Evolutionary conservation across 2,888 invertebrate genomes (phyloP).

Genomic region (Ellobium chinense): DNA sequence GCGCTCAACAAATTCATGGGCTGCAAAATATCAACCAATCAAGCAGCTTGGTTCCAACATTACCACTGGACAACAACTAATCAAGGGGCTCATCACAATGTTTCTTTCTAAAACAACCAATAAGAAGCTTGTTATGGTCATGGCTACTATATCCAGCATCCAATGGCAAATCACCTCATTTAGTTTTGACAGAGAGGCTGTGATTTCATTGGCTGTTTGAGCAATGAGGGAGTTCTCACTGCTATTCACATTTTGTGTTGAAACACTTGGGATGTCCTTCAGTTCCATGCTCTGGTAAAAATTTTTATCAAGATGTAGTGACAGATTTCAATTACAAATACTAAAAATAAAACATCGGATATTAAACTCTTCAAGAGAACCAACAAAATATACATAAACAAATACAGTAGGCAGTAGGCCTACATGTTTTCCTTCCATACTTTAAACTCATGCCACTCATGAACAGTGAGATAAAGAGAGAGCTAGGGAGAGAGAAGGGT

Average conservation of each 20-base stretch:
- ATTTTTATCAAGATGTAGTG: too few species aligned
- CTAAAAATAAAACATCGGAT: too few species aligned
- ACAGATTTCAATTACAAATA: too few species aligned
- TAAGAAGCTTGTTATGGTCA: background rate
- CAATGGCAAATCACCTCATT: conserved; percentile 54
- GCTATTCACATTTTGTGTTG: conserved; percentile 56
- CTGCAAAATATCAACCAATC: conserved; percentile 2
- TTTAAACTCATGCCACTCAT: too few species aligned
- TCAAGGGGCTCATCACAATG: conserved; percentile 1
- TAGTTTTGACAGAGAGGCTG: conserved; percentile 64
- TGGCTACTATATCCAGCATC: conserved; percentile 13
- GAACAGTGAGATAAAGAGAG: too few species aligned
- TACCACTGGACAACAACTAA: conserved; percentile 6
- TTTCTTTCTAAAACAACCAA: background rate
- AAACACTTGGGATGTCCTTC: conserved; percentile 58
- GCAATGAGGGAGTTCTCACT: conserved; percentile 62
- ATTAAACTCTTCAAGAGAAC: too few species aligned
- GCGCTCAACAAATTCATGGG: background rate
- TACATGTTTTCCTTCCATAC: too few species aligned
- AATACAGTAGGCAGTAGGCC: too few species aligned
- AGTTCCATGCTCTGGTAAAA: conserved; percentile 59
- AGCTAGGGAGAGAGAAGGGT: too few species aligned
- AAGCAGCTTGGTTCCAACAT: background rate
- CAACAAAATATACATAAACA: too few species aligned
- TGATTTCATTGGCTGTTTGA: conserved; percentile 61